Evolutionary conservation across 2,113 vertebrate genomes (phyloP).

Genomic region (Holacanthus passer): DNA sequence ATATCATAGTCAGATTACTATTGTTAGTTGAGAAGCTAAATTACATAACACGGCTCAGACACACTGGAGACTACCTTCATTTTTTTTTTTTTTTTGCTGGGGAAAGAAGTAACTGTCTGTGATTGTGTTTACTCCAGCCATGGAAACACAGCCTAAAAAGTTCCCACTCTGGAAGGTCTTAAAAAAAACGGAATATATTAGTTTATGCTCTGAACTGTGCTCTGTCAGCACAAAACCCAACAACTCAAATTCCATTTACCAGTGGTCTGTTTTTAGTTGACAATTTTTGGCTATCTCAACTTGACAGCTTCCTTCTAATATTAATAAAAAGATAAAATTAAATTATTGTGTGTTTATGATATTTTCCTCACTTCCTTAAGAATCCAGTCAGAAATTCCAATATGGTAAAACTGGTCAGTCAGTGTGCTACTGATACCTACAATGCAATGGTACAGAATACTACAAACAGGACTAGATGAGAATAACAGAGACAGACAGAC

Average conservation of each 20-base stretch:
- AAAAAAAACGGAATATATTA: constrained; percentile 51
- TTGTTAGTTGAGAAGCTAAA: constrained; percentile 14
- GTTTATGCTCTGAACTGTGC: constrained; percentile 25
- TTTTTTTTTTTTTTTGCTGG: not conserved
- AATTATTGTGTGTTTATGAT: not conserved
- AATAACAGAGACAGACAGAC: constrained; percentile 9
- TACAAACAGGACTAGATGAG: not conserved
- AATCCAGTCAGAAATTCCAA: not conserved
- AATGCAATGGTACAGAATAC: not conserved
- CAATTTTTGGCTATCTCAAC: not conserved
- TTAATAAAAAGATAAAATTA: not conserved
- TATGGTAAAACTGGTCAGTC: not conserved
- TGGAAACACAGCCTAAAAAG: constrained; percentile 52
- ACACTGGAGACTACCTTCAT: constrained; percentile 18
- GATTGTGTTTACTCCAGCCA: constrained; percentile 32
- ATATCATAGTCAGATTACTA: constrained; percentile 18
- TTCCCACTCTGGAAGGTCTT: constrained; percentile 27
- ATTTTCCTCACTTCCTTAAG: not conserved
- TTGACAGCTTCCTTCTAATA: not conserved
- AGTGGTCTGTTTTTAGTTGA: not conserved
- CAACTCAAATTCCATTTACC: constrained; percentile 29
- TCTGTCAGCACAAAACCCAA: constrained; percentile 27
- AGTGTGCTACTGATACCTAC: not conserved
- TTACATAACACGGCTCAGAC: constrained; percentile 31
- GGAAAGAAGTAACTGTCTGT: constrained; percentile 27